Base-by-base conservation (phyloP, 2,888 invertebrate species). In the Platycnemis pennipes region DNA sequence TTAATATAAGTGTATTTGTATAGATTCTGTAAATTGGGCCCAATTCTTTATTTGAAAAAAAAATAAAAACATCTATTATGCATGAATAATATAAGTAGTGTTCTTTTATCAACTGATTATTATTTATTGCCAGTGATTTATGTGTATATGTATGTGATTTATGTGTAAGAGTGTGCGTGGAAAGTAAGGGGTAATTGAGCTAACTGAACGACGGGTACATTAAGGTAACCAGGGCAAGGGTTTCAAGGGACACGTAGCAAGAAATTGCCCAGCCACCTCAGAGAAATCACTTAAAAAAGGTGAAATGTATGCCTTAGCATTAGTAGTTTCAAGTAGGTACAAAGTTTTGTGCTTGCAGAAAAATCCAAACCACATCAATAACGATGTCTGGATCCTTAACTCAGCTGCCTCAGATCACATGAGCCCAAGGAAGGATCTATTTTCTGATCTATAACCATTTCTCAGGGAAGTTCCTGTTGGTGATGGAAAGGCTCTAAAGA, bases 401-500 rank as follows among this genome's bases (percentile, higher is more conserved):
- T 63, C 63, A 63, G 63, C 63, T 26, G n/a, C 63, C 19, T 7
- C 63, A 2, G n/a, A 19, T 63, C 63, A 63, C 63, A 63, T 63
- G 63, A 63, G 26, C 63, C 63, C 63, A 63, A 63, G n/a, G n/a
- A 63, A 63, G 19, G 19, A 63, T n/a, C n/a, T 63, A 63, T 63
- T 63, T 63, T 63, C 22, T 63, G 26, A 63, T 63, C 22, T 26
- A 26, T 26, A 63, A 63, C 63, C 63, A 63, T 63, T 63, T 46
- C 5, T 46, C 19, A 16, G 63, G 26, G 63, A 63, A 63, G 63
- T 63, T 26, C 22, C n/a, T 22, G 63, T 13, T 7, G 63, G 63
- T n/a, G 63, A 63, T 63, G 63, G 63, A 63, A 63, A 63, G 63
- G 63, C 63, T 26, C 63, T 63, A 26, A 63, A 63, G 63, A 63